phyloP scores from a whole-genome alignment of 2,888 invertebrate species.

The Augiades crinisus region DNA sequence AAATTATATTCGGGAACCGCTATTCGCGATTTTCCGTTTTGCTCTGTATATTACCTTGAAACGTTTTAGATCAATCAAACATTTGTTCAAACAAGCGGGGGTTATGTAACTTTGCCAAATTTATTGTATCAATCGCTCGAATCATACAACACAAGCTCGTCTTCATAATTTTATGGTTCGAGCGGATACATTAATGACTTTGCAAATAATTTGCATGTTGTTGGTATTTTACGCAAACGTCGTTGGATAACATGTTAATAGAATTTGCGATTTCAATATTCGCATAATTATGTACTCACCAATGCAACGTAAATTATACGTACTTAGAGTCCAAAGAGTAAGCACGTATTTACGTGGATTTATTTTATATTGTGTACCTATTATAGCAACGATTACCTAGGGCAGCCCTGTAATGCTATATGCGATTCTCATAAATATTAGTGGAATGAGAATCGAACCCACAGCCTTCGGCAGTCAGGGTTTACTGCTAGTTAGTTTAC shows the following conservation, averaged over 20 bases:
- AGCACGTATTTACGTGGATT: too few species aligned
- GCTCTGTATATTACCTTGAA: background rate
- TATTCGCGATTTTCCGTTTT: background rate
- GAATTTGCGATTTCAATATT: background rate
- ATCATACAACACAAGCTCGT: background rate
- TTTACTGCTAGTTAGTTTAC: too few species aligned
- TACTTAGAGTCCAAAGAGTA: too few species aligned
- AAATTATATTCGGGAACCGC: too few species aligned
- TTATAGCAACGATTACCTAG: too few species aligned
- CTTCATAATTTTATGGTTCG: background rate
- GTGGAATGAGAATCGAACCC: too few species aligned
- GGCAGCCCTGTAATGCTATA: too few species aligned
- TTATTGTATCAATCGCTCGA: background rate
- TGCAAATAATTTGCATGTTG: slow-evolving; percentile 11
- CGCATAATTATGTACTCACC: background rate
- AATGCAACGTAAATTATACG: too few species aligned
- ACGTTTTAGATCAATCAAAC: slow-evolving; percentile 4
- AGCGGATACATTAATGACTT: slow-evolving; percentile 3
- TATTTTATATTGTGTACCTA: too few species aligned
- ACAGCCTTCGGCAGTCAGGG: too few species aligned
- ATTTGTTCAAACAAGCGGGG: slow-evolving; percentile 9
- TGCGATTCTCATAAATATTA: too few species aligned
- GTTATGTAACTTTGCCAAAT: background rate
- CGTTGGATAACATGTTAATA: slow-evolving; percentile 2
- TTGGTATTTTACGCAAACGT: background rate